Conservation (phyloP, 2,113 vertebrate species). For the Hiodon tergisus region DNA sequence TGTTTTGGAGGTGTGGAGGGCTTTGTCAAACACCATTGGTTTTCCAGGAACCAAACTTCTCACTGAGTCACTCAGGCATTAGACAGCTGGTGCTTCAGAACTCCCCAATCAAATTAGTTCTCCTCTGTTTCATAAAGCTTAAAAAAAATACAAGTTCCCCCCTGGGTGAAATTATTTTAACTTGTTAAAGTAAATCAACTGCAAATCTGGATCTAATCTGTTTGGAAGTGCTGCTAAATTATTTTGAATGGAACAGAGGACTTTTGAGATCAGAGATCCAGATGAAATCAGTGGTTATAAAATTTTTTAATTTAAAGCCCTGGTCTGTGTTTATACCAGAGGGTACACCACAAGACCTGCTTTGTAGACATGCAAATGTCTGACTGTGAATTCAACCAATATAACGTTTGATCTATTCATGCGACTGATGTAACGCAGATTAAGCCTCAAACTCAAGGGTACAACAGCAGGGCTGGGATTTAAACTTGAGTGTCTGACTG, state of each 20-base stretch:
- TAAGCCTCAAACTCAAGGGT: too few species aligned
- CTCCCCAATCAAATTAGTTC: slow-evolving; percentile 29
- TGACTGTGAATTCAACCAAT: too few species aligned
- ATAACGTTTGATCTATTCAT: too few species aligned
- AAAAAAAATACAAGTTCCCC: slow-evolving; percentile 8
- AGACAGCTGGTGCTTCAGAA: slow-evolving; percentile 23
- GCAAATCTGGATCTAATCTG: not conserved
- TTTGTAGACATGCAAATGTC: too few species aligned
- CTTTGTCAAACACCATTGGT: slow-evolving; percentile 21
- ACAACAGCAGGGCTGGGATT: too few species aligned
- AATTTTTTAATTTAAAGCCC: not conserved
- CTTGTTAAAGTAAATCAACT: slow-evolving; percentile 19
- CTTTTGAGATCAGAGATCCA: not conserved
- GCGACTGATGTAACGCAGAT: too few species aligned
- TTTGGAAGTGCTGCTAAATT: slow-evolving; percentile 9
- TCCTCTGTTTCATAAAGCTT: slow-evolving; percentile 18
- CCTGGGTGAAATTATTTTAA: slow-evolving; percentile 22
- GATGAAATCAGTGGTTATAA: too few species aligned
- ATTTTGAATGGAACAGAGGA: not conserved
- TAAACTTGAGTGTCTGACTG: too few species aligned
- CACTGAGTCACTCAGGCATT: slow-evolving; percentile 21
- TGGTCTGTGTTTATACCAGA: too few species aligned
- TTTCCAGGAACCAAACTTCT: slow-evolving; percentile 8
- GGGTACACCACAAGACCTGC: too few species aligned
- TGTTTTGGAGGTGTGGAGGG: not conserved